Evolutionary conservation across 2,113 vertebrate genomes (phyloP).

Genomic region (Ageneiosus marmoratus): DNA sequence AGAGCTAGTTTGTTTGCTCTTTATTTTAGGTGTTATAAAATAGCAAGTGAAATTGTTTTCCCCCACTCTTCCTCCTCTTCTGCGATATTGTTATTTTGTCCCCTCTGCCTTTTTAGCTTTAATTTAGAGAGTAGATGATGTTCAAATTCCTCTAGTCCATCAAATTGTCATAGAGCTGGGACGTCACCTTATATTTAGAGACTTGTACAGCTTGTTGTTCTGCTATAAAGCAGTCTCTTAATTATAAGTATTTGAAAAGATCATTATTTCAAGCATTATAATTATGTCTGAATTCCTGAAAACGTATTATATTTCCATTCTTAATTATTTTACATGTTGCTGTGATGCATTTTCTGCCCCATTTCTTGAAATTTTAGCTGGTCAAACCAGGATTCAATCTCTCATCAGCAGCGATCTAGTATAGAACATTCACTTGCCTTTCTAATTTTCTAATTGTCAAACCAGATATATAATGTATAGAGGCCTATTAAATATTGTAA

Average conservation of each 20-base stretch:
- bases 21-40: too few species aligned
- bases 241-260: neutral
- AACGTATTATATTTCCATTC: too few species aligned
- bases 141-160: neutral
- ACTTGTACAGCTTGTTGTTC: neutral
- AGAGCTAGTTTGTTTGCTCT: too few species aligned
- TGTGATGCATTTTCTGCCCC: neutral
- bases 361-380: neutral
- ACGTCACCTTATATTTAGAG: neutral
- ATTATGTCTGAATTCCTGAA: too few species aligned
- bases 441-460: neutral
- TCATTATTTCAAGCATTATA: neutral
- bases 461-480: neutral
- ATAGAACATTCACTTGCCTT: neutral
- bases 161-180: neutral
- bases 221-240: neutral
- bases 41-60: neutral
- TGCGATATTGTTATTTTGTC: neutral
- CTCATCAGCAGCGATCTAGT: neutral
- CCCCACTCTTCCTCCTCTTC: neutral
- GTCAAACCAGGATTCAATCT: too few species aligned
- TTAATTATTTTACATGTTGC: too few species aligned
- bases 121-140: neutral
- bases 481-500: neutral
- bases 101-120: neutral